A percentile compares a stretch with the other conserved stretches of the same genome.
Evolutionary conservation across 2,888 invertebrate genomes (phyloP).

Genomic region (Perithous albicinctus): DNA sequence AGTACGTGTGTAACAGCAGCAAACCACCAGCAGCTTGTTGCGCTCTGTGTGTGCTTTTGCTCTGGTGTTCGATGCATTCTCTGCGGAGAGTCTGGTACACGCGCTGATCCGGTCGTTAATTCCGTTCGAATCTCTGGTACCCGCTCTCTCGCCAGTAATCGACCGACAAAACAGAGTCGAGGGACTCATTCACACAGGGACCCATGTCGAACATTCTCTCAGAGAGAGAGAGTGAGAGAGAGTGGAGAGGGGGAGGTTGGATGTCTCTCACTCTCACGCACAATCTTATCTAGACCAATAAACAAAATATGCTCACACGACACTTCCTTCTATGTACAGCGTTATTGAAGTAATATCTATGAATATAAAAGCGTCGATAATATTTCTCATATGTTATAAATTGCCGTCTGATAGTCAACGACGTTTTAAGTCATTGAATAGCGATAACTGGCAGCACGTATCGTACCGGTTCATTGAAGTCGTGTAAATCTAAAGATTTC

Average conservation of each 20-base stretch:
- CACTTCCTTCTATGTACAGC: conserved; percentile 14
- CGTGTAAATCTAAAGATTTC: conserved; percentile 37
- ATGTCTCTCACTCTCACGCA: conserved; percentile 3
- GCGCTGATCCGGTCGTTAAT: conserved; percentile 64
- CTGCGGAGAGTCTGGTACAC: conserved; percentile 40
- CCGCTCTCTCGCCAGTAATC: conserved; percentile 33
- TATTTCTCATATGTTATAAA: conserved; percentile 53
- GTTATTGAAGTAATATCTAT: conserved; percentile 3
- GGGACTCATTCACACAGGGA: conserved; percentile 61
- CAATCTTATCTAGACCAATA: conserved; percentile 71
- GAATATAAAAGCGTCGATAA: conserved; percentile 43
- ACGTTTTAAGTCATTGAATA: conserved; percentile 54
- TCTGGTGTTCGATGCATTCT: background rate
- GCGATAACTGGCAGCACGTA: conserved; percentile 40
- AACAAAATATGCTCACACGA: conserved; percentile 63
- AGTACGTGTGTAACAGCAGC: conserved; percentile 27
- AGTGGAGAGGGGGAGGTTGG: background rate
- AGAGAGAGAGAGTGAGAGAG: no score
- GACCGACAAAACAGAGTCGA: conserved; percentile 52
- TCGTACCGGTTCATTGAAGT: conserved; percentile 21
- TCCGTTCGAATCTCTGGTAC: conserved; percentile 56
- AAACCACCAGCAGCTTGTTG: conserved; percentile 39
- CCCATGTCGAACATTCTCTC: conserved; percentile 17
- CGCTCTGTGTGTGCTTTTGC: conserved; percentile 28
- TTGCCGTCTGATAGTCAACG: conserved; percentile 44